phyloP scores from a whole-genome alignment of 2,113 vertebrate species.

The Empidonax alnorum region DNA sequence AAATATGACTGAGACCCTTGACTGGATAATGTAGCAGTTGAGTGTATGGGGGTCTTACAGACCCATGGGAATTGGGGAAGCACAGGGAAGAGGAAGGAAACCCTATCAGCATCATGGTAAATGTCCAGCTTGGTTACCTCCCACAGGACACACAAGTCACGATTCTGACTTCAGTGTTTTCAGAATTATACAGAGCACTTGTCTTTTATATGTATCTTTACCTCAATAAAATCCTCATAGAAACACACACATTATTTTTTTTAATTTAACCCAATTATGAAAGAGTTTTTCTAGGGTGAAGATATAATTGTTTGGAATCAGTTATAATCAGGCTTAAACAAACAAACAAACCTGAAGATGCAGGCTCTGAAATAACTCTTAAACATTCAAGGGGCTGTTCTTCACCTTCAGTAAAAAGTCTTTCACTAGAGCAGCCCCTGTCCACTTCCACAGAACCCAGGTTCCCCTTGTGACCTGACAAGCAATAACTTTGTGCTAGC shows the following conservation, averaged over 20 bases:
- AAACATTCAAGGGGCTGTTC: not conserved
- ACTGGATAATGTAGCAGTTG: not conserved
- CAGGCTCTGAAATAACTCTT: not conserved
- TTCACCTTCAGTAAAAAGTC: not conserved
- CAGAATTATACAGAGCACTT: not conserved
- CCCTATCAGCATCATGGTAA: constrained; percentile 1
- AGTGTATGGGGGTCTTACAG: not conserved
- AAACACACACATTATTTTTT: not conserved
- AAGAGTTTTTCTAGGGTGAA: not conserved
- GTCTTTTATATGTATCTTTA: not conserved
- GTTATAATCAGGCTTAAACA: not conserved
- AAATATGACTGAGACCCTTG: not conserved
- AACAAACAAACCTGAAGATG: not conserved
- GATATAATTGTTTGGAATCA: not conserved
- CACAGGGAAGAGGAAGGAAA: constrained; percentile 12
- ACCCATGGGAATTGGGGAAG: not conserved
- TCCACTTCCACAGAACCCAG: not conserved
- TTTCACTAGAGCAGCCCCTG: not conserved
- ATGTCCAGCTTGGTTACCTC: not conserved
- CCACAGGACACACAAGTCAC: not conserved
- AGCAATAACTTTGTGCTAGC: not conserved
- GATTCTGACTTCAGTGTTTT: not conserved
- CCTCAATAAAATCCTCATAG: not conserved
- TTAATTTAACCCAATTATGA: not conserved
- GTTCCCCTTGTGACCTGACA: not conserved